Percentiles rank a stretch among this genome's conserved stretches.
These are phyloP conservation scores for Telenomus remus DNA, from an alignment of 1,140 invertebrate species.

Conservation along the genomic window DNA sequence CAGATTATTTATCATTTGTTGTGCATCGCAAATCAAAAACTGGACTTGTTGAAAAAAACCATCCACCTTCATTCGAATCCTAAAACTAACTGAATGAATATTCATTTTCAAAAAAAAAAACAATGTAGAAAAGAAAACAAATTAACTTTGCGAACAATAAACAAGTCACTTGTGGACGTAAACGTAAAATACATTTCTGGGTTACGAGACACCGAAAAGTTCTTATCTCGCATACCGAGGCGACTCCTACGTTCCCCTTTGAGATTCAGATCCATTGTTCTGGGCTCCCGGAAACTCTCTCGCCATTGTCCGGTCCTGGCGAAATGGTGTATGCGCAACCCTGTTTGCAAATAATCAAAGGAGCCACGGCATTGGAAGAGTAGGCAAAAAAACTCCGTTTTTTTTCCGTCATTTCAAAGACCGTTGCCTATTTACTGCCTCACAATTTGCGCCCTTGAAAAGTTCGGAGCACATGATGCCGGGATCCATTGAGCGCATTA, in stretches of 20 bases:
- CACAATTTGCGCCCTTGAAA: constrained; percentile 17
- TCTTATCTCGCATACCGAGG: constrained; percentile 45
- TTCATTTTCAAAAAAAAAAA: too few species aligned
- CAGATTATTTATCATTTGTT: background rate
- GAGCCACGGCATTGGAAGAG: constrained; percentile 27
- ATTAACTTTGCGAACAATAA: too few species aligned
- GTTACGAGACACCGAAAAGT: constrained; percentile 33
- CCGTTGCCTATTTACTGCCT: constrained; percentile 23
- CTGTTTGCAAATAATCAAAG: constrained; percentile 21
- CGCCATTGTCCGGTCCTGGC: constrained; percentile 54
- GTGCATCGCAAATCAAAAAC: too few species aligned
- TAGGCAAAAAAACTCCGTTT: constrained; percentile 28
- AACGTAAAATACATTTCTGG: constrained; percentile 27
- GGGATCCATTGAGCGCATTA: constrained; percentile 9
- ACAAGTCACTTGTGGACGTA: background rate
- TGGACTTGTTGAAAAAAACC: too few species aligned
- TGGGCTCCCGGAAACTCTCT: constrained; percentile 55
- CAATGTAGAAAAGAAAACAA: too few species aligned
- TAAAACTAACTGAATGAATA: too few species aligned
- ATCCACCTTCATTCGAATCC: too few species aligned
- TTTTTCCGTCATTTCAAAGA: constrained; percentile 15
- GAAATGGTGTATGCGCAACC: constrained; percentile 34
- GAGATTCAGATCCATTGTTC: constrained; percentile 52
- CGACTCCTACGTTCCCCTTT: constrained; percentile 50
- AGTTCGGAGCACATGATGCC: constrained; percentile 11